Conservation (phyloP, 2,113 vertebrate genomes). For the Sula dactylatra region DNA sequence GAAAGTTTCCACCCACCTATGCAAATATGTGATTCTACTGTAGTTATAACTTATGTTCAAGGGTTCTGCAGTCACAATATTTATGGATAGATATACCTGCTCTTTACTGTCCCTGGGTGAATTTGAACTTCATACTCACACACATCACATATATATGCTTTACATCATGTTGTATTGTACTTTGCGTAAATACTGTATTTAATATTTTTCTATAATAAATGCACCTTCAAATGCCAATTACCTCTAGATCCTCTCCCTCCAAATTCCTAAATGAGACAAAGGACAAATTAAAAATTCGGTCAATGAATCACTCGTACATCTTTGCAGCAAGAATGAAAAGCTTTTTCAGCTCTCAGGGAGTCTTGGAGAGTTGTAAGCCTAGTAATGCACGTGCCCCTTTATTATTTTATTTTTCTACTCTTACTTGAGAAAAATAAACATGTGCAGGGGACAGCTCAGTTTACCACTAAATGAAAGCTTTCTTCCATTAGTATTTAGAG, state of each 20-base stretch:
- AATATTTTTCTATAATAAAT: background rate
- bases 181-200: background rate
- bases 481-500: background rate
- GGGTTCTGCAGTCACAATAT: too few species aligned
- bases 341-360: background rate
- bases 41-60: accelerated
- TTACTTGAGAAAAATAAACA: background rate
- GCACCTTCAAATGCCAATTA: background rate
- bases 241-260: background rate
- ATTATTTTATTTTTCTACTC: background rate
- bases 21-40: accelerated
- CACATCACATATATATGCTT: background rate
- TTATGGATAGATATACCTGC: background rate
- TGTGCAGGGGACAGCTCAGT: background rate
- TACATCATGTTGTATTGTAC: background rate
- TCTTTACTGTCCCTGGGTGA: background rate
- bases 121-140: background rate
- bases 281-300: background rate
- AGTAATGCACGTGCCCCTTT: background rate
- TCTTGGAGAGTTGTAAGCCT: background rate
- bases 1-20: background rate
- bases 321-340: background rate
- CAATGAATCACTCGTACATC: background rate
- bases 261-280: background rate
- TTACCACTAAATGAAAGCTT: background rate